A percentile compares a stretch with the other conserved stretches of the same genome.
Conservation (phyloP, 2,797 vertebrate genomes). For the Bovichtus diacanthus region DNA sequence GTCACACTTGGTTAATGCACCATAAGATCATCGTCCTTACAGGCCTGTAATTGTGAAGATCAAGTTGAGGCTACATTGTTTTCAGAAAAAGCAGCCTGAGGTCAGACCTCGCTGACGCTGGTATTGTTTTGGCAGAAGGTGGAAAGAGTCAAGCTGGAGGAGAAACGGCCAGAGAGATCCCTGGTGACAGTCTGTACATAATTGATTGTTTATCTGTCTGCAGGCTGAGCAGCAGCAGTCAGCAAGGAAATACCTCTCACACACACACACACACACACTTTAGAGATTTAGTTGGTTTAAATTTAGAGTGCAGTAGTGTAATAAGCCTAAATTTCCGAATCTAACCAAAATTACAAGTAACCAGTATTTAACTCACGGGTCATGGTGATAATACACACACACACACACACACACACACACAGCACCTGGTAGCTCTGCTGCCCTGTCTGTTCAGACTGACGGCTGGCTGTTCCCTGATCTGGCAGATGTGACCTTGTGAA, state of each 20-base stretch:
- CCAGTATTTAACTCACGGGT: constrained; percentile 18
- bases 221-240: constrained; percentile 73
- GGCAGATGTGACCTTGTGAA: constrained; percentile 78
- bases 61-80: constrained; percentile 23
- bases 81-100: constrained; percentile 43
- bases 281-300: constrained; percentile 47
- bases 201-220: constrained; percentile 86
- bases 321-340: constrained; percentile 44
- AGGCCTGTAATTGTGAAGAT: constrained; percentile 20
- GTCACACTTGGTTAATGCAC: background rate
- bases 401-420: background rate
- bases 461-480: constrained; percentile 48
- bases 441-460: constrained; percentile 56
- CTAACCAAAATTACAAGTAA: constrained; percentile 42
- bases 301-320: constrained; percentile 39
- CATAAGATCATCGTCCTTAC: constrained; percentile 7
- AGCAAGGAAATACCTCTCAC: constrained; percentile 48
- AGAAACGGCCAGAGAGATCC: constrained; percentile 54
- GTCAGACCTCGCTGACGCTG: constrained; percentile 44
- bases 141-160: constrained; percentile 51
- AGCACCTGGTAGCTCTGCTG: constrained; percentile 40
- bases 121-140: constrained; percentile 62
- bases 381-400: background rate
- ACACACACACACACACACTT: constrained; percentile 10
- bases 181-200: constrained; percentile 81